A percentile compares a stretch with the other conserved stretches of the same genome.
phyloP scores from a whole-genome alignment of 2,113 vertebrate genomes.

The Oncorhynchus mykiss region DNA sequence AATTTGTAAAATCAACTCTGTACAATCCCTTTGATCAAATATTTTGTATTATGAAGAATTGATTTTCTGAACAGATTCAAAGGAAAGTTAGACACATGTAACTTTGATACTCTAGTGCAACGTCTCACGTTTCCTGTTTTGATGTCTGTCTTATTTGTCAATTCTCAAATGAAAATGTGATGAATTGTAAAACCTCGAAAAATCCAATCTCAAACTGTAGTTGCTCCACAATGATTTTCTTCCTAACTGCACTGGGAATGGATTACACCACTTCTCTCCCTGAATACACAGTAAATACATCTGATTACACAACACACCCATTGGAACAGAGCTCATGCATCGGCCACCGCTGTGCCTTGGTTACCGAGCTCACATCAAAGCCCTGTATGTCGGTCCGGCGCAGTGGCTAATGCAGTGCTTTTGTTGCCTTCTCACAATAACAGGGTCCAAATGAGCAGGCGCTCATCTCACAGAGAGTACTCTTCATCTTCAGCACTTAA shows the following conservation, averaged over 20 bases:
- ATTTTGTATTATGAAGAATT: too few species aligned
- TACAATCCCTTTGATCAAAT: background rate
- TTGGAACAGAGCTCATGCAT: conserved; percentile 66
- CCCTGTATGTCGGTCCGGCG: conserved; percentile 54
- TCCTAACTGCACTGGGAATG: conserved; percentile 54
- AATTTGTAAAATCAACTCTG: background rate
- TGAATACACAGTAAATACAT: conserved; percentile 71
- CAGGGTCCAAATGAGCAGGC: conserved; percentile 75
- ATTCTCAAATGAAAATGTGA: conserved; percentile 38
- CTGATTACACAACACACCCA: conserved; percentile 73
- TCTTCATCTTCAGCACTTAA: conserved; percentile 72
- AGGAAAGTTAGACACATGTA: too few species aligned
- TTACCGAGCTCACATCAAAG: conserved; percentile 76
- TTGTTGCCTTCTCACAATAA: conserved; percentile 75
- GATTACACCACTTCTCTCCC: conserved; percentile 64
- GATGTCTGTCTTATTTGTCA: conserved; percentile 12
- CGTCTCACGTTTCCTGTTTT: background rate
- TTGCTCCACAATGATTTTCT: conserved; percentile 35
- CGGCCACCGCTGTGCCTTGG: conserved; percentile 66
- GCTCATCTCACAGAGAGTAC: conserved; percentile 61
- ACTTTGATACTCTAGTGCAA: background rate
- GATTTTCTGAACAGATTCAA: too few species aligned
- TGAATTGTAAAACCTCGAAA: conserved; percentile 13
- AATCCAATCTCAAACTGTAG: conserved; percentile 49
- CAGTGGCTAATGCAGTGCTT: conserved; percentile 76